Evolutionary conservation across 2,797 vertebrate genomes (phyloP), one percentile per base, ranked within the genome.

Genomic region (Chelmon rostratus): DNA sequence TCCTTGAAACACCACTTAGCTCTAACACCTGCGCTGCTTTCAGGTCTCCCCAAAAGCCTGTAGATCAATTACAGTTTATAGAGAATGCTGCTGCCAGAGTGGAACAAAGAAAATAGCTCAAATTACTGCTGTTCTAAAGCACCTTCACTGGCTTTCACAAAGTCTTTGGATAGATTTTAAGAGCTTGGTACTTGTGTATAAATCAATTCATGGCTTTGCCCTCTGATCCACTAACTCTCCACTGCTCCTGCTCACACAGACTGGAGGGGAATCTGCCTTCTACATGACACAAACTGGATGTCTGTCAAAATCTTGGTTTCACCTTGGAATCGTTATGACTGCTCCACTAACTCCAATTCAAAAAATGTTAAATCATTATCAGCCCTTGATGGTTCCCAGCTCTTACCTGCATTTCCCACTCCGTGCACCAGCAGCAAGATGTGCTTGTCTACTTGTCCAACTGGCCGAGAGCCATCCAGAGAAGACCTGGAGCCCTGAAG

Each of bases 371-470:
- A 65, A 62, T 21, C 1, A n/a, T 44, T 31, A 40, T 58, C 23
- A 62, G 54, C 5, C 10, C 7, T 28, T 46, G 10, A 69, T 9
- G 8, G 72, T 66, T 49, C 21, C 19, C 28, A 42, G 23, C 19
- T 58, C 90, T 91, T 86, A 98, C 98, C 98, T 93, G 98, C 97
- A 46, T 93, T 95, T 35, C 96, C 97, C 8, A 99, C 97, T 21
- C 98, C 98, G 74, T 99, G 98, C 15, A 99, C 98, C 80, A 98
- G 93, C 61, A 99, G 94, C 82, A 99, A 96, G 88, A 99, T 99
- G 87, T 99, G 98, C 76, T 98, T 98, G 93, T 99, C 97, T 52
- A 98, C 96, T 68, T 98, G 98, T 87, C 98, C 97, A 79, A 99
- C 96, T 0, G 96, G 97, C 47, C 98, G 96, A 33, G 97, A 87